phyloP scores from a whole-genome alignment of 2,113 vertebrate genomes.

The Cinclus cinclus region DNA sequence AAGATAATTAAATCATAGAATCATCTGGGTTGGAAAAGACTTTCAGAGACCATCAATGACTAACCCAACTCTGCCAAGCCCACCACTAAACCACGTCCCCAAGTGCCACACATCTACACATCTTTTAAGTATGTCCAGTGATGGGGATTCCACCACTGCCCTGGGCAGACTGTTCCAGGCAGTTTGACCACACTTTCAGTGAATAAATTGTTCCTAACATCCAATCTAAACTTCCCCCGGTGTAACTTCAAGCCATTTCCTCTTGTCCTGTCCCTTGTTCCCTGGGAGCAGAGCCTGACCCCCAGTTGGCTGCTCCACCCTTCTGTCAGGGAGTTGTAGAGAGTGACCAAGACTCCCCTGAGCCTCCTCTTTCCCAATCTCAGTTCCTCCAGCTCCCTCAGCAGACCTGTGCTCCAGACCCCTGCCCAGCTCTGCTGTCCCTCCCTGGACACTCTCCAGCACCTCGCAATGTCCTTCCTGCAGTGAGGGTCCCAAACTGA shows the following conservation, averaged over 20 bases:
- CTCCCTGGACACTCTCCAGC: neutral
- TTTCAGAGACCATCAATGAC: neutral
- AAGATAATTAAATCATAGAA: neutral
- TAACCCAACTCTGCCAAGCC: neutral
- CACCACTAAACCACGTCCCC: neutral
- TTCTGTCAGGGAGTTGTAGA: neutral
- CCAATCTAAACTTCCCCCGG: neutral
- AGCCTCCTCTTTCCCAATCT: neutral
- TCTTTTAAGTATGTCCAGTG: neutral
- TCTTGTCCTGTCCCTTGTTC: neutral
- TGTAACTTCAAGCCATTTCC: neutral
- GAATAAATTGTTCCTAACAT: neutral
- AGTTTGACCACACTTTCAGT: neutral
- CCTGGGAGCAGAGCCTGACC: neutral
- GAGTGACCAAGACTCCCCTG: fast-evolving
- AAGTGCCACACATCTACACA: fast-evolving
- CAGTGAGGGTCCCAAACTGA: neutral
- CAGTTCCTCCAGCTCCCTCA: neutral
- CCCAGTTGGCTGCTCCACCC: fast-evolving
- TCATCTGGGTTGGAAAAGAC: neutral
- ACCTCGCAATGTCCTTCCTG: too few species aligned
- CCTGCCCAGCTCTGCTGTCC: neutral
- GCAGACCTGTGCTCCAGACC: neutral
- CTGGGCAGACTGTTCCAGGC: neutral
- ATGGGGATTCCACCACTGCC: neutral